Conservation (phyloP, 37 sponge, comb jelly and placozoan species). For the Tethya wilhelma region DNA sequence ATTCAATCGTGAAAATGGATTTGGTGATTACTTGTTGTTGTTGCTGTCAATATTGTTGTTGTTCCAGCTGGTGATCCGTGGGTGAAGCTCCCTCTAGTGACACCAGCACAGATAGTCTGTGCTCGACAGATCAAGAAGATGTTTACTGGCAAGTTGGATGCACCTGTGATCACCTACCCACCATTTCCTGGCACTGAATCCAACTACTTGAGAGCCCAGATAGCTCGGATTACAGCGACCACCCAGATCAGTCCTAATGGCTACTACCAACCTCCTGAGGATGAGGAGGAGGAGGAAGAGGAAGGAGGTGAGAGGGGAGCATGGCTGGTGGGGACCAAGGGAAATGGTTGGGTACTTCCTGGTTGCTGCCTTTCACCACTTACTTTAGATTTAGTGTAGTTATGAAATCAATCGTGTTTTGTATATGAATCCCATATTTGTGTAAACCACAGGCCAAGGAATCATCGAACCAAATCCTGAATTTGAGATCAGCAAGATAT, state of each 20-base stretch:
- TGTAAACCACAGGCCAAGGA: slow-evolving; percentile 32
- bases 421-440: no score
- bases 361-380: no score
- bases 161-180: slow-evolving; percentile 85
- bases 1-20: neutral
- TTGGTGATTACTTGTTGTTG: neutral
- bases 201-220: slow-evolving; percentile 96
- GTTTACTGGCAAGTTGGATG: slow-evolving; percentile 89
- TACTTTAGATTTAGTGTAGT: no score
- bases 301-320: slow-evolving; percentile 62
- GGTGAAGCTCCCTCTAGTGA: slow-evolving; percentile 92
- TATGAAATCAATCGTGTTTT: no score
- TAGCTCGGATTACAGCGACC: slow-evolving; percentile 93
- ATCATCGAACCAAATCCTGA: slow-evolving; percentile 84
- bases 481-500: slow-evolving; percentile 74
- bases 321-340: no score
- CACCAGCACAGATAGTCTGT: slow-evolving; percentile 87
- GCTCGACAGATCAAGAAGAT: slow-evolving; percentile 87
- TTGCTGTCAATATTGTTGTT: neutral
- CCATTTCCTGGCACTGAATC: slow-evolving; percentile 95
- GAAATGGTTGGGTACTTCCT: no score
- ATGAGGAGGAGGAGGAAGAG: slow-evolving; percentile 93
- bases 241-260: slow-evolving; percentile 90
- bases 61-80: slow-evolving; percentile 89
- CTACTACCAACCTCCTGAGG: slow-evolving; percentile 88